phyloP scores from a whole-genome alignment of 2,888 invertebrate genomes.

The Gymnosoma rotundatum region DNA sequence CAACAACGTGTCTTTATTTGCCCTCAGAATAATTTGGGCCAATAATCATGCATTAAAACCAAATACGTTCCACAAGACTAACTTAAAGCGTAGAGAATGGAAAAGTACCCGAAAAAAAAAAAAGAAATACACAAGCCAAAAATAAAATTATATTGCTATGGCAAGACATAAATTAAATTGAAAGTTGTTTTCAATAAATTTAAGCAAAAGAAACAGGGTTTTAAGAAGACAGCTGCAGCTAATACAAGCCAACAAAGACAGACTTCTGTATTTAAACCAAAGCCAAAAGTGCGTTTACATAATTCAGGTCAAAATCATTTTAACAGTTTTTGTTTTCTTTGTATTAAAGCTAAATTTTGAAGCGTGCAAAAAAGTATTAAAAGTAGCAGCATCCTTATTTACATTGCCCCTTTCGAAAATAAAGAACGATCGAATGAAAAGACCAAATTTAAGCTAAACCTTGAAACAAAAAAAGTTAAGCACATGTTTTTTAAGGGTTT shows the following conservation, averaged over 20 bases:
- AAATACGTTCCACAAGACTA: constrained; percentile 21
- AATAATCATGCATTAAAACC: constrained; percentile 24
- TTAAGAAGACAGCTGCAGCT: constrained; percentile 61
- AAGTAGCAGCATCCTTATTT: constrained; percentile 44
- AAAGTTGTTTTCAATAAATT: constrained; percentile 65
- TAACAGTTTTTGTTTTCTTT: background rate
- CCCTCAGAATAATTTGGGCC: constrained; percentile 39
- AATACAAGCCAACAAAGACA: background rate
- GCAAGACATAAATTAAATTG: constrained; percentile 65
- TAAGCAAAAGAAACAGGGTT: constrained; percentile 45
- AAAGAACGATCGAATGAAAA: constrained; percentile 17
- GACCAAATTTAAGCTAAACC: background rate
- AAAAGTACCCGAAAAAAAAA: constrained; percentile 10
- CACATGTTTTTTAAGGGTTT: constrained; percentile 48
- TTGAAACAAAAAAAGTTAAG: constrained; percentile 12
- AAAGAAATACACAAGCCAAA: constrained; percentile 36
- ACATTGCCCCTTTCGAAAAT: constrained; percentile 27
- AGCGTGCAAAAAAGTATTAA: constrained; percentile 15
- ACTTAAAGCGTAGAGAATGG: constrained; percentile 45
- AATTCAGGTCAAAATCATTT: constrained; percentile 69
- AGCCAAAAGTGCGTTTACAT: constrained; percentile 58
- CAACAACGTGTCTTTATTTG: constrained; percentile 75
- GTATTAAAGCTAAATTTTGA: constrained; percentile 16
- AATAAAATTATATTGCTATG: constrained; percentile 35
- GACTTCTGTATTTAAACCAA: background rate